phyloP scores from a whole-genome alignment of 2,797 vertebrate species.

The Cyclura pinguis region DNA sequence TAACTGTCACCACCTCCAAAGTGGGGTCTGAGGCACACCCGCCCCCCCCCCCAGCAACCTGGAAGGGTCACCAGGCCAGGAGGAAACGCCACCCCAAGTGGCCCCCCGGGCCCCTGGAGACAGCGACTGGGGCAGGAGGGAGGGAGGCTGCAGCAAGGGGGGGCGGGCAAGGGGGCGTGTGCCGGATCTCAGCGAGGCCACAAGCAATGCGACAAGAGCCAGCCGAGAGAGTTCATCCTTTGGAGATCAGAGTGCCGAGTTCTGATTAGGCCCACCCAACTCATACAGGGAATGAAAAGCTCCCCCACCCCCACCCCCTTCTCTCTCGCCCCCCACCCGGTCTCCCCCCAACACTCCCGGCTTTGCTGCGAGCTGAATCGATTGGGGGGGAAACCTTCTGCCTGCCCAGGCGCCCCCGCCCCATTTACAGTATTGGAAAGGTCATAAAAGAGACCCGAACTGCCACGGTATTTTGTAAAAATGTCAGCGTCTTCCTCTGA shows the following conservation, averaged over 20 bases:
- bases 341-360: constrained; percentile 35
- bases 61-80: not conserved
- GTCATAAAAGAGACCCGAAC: constrained; percentile 85
- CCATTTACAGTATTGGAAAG: constrained; percentile 83
- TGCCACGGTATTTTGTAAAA: constrained; percentile 81
- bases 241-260: not conserved
- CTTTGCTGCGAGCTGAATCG: constrained; percentile 48
- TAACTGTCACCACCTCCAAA: not conserved
- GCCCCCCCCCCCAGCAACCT: not conserved
- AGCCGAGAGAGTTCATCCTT: not conserved
- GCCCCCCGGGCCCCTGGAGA: not conserved
- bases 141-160: too few species aligned
- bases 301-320: constrained; percentile 49
- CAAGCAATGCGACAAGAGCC: not conserved
- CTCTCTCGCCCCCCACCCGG: constrained; percentile 37
- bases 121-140: too few species aligned
- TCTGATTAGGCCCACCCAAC: constrained; percentile 74
- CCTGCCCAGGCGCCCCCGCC: constrained; percentile 63
- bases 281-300: constrained; percentile 32
- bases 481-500: constrained; percentile 74
- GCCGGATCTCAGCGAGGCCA: not conserved
- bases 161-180: too few species aligned
- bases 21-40: not conserved
- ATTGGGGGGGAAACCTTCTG: constrained; percentile 7
- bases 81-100: not conserved